phyloP scores from a whole-genome alignment of 2,888 invertebrate species.

The Rutpela maculata region DNA sequence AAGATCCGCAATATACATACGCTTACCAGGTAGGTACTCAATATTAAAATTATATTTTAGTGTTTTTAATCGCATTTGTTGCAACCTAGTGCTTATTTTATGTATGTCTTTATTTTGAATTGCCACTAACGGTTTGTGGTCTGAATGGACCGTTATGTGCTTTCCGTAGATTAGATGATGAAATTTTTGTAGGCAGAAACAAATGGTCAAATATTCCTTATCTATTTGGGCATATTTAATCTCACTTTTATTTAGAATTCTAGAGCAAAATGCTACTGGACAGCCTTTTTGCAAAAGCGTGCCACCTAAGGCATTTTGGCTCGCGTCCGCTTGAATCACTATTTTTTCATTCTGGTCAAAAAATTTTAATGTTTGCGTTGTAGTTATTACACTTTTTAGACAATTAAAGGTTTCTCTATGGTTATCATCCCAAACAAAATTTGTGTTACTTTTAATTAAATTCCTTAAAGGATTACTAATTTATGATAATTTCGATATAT shows the following conservation, averaged over 20 bases:
- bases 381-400: conserved; percentile 56
- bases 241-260: conserved; percentile 58
- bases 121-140: conserved; percentile 64
- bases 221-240: conserved; percentile 61
- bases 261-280: conserved; percentile 60
- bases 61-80: conserved; percentile 54
- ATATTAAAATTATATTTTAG: conserved; percentile 56
- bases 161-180: conserved; percentile 65
- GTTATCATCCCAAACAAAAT: conserved; percentile 52
- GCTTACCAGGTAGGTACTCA: conserved; percentile 57
- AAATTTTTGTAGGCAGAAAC: conserved; percentile 63
- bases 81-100: conserved; percentile 43
- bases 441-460: conserved; percentile 58
- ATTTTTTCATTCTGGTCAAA: conserved; percentile 53
- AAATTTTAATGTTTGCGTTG: conserved; percentile 49
- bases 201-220: conserved; percentile 64
- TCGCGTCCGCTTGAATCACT: conserved; percentile 54
- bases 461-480: conserved; percentile 48
- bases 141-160: conserved; percentile 57
- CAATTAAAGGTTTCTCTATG: conserved; percentile 51
- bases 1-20: conserved; percentile 49
- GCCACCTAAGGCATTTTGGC: conserved; percentile 54
- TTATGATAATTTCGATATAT: no score
- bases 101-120: conserved; percentile 51
- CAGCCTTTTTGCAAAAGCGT: conserved; percentile 55